These are phyloP conservation scores for Eupithecia pulchellata DNA, from an alignment of 2,888 invertebrate genomes.

Conservation along the genomic window DNA sequence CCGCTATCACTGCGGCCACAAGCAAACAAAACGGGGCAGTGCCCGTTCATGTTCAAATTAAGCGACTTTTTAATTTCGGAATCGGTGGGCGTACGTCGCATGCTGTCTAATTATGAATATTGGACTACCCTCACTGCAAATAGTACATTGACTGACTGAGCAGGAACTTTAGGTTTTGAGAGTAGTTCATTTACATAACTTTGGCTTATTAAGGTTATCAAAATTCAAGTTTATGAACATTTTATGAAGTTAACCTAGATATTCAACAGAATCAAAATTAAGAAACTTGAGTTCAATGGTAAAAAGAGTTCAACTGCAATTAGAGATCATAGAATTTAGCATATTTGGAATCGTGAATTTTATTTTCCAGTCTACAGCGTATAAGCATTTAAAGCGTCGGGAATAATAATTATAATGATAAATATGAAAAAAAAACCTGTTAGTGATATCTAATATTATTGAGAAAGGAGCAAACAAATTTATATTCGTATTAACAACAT, in stretches of 20 bases:
- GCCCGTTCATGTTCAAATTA: slow-evolving; percentile 58
- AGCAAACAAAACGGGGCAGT: slow-evolving; percentile 41
- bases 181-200: not conserved
- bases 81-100: slow-evolving; percentile 51
- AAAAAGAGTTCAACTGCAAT: not conserved
- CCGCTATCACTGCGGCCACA: slow-evolving; percentile 15
- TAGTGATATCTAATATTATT: too few species aligned
- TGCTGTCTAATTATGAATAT: slow-evolving; percentile 63
- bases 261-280: not conserved
- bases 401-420: too few species aligned
- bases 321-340: not conserved
- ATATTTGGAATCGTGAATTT: not conserved
- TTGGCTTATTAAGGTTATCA: not conserved
- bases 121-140: slow-evolving; percentile 35
- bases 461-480: too few species aligned
- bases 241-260: too few species aligned
- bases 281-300: not conserved
- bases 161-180: not conserved
- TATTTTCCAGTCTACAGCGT: not conserved
- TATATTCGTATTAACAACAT: too few species aligned
- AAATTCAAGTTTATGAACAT: not conserved
- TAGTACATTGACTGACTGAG: slow-evolving; percentile 6
- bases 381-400: too few species aligned
- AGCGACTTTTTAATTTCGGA: slow-evolving; percentile 67
- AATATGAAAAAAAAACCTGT: too few species aligned